Evolutionary conservation across 2,113 vertebrate species (phyloP).

Genomic region (Morone saxatilis): DNA sequence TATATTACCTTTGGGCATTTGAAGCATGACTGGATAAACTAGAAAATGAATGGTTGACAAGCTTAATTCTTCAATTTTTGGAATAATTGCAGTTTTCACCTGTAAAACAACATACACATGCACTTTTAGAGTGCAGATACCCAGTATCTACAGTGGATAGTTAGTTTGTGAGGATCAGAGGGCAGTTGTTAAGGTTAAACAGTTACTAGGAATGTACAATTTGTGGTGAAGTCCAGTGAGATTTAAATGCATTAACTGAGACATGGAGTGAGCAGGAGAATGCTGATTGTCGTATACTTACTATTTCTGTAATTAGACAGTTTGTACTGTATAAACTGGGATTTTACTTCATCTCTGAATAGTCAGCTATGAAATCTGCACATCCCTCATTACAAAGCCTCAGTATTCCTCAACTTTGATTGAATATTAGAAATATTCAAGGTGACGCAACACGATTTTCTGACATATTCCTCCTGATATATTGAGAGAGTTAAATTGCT

Average conservation of each 20-base stretch:
- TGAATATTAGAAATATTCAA: conserved; percentile 39
- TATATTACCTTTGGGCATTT: background rate
- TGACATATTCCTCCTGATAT: background rate
- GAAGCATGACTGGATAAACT: background rate
- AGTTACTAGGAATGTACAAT: background rate
- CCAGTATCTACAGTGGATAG: background rate
- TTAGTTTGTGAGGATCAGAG: background rate
- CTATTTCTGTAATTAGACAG: background rate
- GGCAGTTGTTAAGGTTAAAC: background rate
- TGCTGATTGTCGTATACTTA: background rate
- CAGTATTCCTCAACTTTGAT: conserved; percentile 10
- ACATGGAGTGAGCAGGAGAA: background rate
- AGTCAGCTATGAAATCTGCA: conserved; percentile 17
- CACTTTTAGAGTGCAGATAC: background rate
- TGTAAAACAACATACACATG: background rate
- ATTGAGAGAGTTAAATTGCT: conserved; percentile 16
- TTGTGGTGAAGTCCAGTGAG: background rate
- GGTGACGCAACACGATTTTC: background rate
- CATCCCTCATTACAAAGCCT: background rate
- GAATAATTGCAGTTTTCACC: background rate
- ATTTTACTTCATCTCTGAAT: background rate
- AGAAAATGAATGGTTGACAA: background rate
- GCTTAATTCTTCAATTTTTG: background rate
- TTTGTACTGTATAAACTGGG: background rate
- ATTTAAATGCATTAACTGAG: background rate